A percentile compares a stretch with the other conserved stretches of the same genome.
These are phyloP conservation scores for Phyllotis vaccarum DNA, from an alignment of 2,797 vertebrate genomes.

Conservation along the genomic window DNA sequence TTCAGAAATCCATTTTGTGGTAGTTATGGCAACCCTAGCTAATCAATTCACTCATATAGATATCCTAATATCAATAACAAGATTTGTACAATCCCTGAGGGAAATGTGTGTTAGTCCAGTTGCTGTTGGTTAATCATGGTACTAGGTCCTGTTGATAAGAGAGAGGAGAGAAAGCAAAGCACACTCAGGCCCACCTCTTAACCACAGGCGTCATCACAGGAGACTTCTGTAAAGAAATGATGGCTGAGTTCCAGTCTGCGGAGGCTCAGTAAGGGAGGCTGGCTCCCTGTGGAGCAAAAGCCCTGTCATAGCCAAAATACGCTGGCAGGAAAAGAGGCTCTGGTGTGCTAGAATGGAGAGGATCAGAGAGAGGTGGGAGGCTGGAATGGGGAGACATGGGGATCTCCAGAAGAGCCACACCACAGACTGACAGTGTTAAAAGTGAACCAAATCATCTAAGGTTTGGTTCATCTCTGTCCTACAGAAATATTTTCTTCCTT, in stretches of 20 bases:
- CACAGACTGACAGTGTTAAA: not conserved
- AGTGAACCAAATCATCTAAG: not conserved
- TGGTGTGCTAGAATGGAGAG: not conserved
- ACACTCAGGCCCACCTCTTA: not conserved
- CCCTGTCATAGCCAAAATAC: not conserved
- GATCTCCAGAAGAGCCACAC: not conserved
- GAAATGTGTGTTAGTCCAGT: not conserved
- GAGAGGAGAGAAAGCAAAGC: not conserved
- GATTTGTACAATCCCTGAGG: not conserved
- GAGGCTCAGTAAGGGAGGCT: not conserved
- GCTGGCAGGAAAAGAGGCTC: not conserved
- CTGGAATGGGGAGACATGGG: not conserved
- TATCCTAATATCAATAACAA: slow-evolving; percentile 5
- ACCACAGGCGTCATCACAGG: not conserved
- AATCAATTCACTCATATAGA: not conserved
- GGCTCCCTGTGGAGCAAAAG: not conserved
- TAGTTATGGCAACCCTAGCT: not conserved
- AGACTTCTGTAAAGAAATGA: not conserved
- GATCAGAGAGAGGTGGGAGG: not conserved
- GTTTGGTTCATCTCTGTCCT: not conserved
- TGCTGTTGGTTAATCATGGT: not conserved
- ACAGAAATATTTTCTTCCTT: not conserved
- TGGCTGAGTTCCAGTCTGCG: not conserved
- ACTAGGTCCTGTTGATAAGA: not conserved
- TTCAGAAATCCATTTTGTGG: not conserved